Base-by-base conservation (phyloP, 2,888 invertebrate species). In the Andrena chrysosceles region DNA sequence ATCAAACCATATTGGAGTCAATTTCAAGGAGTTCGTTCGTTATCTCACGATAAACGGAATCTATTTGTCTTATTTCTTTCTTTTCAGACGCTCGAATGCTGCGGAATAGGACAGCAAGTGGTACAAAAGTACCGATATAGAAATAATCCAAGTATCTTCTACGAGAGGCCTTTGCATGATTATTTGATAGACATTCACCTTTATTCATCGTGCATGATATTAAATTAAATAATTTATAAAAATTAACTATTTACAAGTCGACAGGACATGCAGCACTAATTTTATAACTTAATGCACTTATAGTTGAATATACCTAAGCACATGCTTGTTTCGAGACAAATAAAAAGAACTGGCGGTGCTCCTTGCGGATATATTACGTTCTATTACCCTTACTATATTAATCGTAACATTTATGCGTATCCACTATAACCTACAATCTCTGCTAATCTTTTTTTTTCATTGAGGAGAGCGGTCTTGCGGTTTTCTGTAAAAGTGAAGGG, bases 211-310 rank as follows among this genome's bases (percentile, higher is more conserved):
- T 78, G 73, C 70, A 67, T 76, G 77, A 84, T 71, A 86, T 86
- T 83, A 87, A 88, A 82, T 87, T 89, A 89, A 93, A 93, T 93
- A 92, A 92, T 90, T 92, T 92, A 93, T 92, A 92, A 93, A 93
- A 93, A 93, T 89, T 88, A 92, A 89, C 92, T 93, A 93, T 93
- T 88, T 93, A 93, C 93, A 93, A 92, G 89, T 92, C 90, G 93
- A 93, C 87, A 81, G 91, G 93, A 93, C 92, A 92, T 91, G 91
- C 92, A 92, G 91, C 85, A 84, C 88, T 90, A 88, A 81, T 87
- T 78, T 77, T 77, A 87, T 83, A 86, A 88, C 68, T 87, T 89
- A 89, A 88, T 85, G 85, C 88, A 89, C 83, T 81, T 89, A 86
- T 90, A 56, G 23, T 72, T 90, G 75, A 85, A 84, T 90, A 87